Base-by-base conservation (phyloP, 2,113 vertebrate species). In the Ictidomys tridecemlineatus region DNA sequence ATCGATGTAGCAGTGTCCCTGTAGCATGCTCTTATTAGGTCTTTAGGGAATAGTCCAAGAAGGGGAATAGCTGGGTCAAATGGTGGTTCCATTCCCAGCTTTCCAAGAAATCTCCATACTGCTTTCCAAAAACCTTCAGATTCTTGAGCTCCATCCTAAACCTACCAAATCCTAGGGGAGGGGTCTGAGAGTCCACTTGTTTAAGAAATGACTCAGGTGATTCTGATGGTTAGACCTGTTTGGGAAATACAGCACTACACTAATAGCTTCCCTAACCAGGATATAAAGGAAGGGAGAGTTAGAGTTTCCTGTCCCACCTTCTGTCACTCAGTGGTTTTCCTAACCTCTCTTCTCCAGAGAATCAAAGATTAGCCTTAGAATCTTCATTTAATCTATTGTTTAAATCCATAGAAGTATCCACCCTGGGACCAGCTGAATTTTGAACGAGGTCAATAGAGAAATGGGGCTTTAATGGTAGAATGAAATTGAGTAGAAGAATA, bases 81-180 rank as follows among this genome's bases (percentile, higher is more conserved):
- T n/a, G n/a, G n/a, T n/a, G n/a, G n/a, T n/a, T n/a, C n/a, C n/a
- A n/a, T n/a, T n/a, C n/a, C n/a, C n/a, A n/a, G n/a, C n/a, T n/a
- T n/a, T n/a, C n/a, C n/a, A n/a, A n/a, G n/a, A n/a, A n/a, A n/a
- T n/a, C n/a, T n/a, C n/a, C n/a, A n/a, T n/a, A n/a, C n/a, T n/a
- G n/a, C n/a, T n/a, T n/a, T n/a, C n/a, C n/a, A n/a, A 92, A 95
- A 90, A 65, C 63, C 51, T 94, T 94, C 28, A 58, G 74, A 93
- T 87, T 97, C n/a, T 89, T 85, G 34, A 92, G 72, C 61, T 20
- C 37, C 30, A 32, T 42, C 30, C 11, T 34, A 94, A 39, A 87
- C 28, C 56, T 80, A 95, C 37, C n/a, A 80, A 70, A 85, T 85
- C 72, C 83, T 48, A 82, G 24, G 14, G n/a, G 22, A 74, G 51